phyloP scores from a whole-genome alignment of 1,140 invertebrate species.

The Octopus sinensis region DNA sequence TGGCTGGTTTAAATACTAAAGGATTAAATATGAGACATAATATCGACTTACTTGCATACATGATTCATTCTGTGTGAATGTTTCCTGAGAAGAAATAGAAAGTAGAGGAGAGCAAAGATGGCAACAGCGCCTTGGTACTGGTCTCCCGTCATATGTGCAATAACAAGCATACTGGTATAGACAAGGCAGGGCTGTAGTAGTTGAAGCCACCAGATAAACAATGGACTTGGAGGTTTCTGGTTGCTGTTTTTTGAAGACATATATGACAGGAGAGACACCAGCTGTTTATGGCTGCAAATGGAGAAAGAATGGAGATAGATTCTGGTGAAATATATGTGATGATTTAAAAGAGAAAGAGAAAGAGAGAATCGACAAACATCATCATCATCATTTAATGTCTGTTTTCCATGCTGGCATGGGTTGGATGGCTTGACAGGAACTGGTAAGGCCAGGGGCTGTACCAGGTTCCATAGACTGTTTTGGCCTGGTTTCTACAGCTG shows the following conservation, averaged over 20 bases:
- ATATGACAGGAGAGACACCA: conserved; percentile 30
- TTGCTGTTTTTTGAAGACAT: conserved; percentile 20
- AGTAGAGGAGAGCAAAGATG: conserved; percentile 21
- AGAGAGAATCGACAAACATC: no score
- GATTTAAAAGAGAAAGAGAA: no score
- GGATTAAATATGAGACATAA: no score
- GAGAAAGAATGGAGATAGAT: neutral
- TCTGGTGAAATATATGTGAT: no score
- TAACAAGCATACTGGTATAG: conserved; percentile 25
- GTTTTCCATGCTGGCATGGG: no score
- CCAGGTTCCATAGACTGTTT: no score
- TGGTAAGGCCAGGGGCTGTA: no score
- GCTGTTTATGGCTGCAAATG: conserved; percentile 36
- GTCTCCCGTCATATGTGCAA: conserved; percentile 19
- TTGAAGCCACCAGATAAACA: conserved; percentile 36
- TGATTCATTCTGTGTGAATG: conserved; percentile 40
- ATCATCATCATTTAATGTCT: no score
- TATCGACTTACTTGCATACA: conserved; percentile 35
- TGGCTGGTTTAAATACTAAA: no score
- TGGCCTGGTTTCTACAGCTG: no score
- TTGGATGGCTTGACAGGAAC: no score
- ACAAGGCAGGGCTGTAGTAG: conserved; percentile 35
- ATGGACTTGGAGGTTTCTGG: conserved; percentile 24
- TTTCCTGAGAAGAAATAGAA: conserved; percentile 22
- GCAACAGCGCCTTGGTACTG: conserved; percentile 35